phyloP scores from a whole-genome alignment of 2,888 invertebrate genomes.

The Diplolepis rosae region DNA sequence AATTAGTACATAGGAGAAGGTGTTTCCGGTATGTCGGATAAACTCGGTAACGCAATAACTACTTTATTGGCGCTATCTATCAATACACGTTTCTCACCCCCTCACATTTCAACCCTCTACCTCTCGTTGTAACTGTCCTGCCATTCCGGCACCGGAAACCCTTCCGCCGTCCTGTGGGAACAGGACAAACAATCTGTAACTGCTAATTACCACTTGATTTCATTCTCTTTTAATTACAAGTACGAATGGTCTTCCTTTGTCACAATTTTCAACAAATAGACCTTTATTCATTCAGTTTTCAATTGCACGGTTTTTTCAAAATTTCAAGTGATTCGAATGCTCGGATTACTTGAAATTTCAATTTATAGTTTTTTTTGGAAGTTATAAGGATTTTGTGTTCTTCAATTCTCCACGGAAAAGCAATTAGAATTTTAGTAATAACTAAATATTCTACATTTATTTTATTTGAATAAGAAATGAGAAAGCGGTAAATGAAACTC shows the following conservation, averaged over 20 bases:
- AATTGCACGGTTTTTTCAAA: no score
- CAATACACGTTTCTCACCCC: neutral
- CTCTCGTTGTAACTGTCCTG: neutral
- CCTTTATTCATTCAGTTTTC: neutral
- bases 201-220: neutral
- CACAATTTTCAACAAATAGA: neutral
- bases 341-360: no score
- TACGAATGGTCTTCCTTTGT: neutral
- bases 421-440: no score
- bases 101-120: neutral
- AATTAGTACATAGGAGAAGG: constrained; percentile 11
- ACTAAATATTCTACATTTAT: no score
- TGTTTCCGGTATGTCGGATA: neutral
- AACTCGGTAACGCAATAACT: constrained; percentile 5
- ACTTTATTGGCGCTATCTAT: constrained; percentile 1
- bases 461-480: no score
- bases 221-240: neutral
- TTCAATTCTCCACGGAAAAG: no score
- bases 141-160: neutral
- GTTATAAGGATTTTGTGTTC: no score
- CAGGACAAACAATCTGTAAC: neutral
- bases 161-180: neutral
- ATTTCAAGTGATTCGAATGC: no score
- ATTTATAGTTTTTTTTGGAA: no score
- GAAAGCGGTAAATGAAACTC: no score